Conservation (phyloP, 2,888 invertebrate species). For the Hydropsyche betteni region DNA sequence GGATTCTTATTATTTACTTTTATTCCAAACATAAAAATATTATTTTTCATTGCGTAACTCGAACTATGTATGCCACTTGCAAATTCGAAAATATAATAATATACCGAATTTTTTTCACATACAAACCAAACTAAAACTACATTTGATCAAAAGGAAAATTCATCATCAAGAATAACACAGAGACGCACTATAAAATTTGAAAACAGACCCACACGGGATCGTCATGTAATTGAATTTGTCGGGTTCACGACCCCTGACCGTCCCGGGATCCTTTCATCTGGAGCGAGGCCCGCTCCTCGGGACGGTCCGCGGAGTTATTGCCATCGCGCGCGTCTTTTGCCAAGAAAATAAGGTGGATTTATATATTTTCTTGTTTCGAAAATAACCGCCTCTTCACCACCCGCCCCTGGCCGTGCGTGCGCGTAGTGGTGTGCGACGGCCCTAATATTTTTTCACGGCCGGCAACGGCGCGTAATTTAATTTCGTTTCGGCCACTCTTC, state of each 20-base stretch:
- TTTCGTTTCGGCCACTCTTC: conserved; percentile 24
- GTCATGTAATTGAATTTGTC: conserved; percentile 6
- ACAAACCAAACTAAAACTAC: too few relatives aligned
- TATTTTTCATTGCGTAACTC: too few relatives aligned
- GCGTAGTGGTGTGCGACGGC: not conserved
- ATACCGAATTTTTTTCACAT: too few relatives aligned
- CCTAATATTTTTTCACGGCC: conserved; percentile 36
- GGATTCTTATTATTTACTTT: too few relatives aligned
- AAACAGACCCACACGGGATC: not conserved
- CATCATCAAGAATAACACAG: too few relatives aligned
- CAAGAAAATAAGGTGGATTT: conserved; percentile 47
- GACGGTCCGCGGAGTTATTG: conserved; percentile 48
- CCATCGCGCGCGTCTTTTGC: conserved; percentile 45
- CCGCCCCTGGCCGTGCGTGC: not conserved
- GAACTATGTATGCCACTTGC: too few relatives aligned
- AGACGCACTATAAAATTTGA: too few relatives aligned
- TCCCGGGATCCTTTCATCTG: conserved; percentile 37
- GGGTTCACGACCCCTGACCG: conserved; percentile 28
- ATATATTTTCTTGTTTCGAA: conserved; percentile 48
- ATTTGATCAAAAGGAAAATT: too few relatives aligned
- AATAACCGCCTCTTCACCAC: conserved; percentile 35
- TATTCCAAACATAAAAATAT: too few relatives aligned
- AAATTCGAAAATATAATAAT: too few relatives aligned
- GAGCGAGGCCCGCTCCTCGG: conserved; percentile 39
- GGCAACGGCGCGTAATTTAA: conserved; percentile 36